phyloP scores from a whole-genome alignment of 2,797 vertebrate genomes.

The Tenualosa thibaudeaui region DNA sequence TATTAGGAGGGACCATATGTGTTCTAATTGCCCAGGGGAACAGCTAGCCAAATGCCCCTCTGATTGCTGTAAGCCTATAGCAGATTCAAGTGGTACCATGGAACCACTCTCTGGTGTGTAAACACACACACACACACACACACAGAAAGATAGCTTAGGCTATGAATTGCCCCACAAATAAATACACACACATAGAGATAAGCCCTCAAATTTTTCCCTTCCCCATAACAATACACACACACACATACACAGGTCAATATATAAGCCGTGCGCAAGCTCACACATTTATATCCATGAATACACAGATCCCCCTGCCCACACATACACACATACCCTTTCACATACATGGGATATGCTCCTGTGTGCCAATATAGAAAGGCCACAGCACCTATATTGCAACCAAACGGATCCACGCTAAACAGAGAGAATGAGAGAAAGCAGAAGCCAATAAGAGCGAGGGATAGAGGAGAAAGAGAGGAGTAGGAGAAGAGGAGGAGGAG shows the following conservation, averaged over 20 bases:
- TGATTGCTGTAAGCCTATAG: constrained; percentile 31
- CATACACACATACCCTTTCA: neutral
- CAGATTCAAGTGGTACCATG: constrained; percentile 20
- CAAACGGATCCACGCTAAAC: neutral
- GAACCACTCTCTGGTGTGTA: neutral
- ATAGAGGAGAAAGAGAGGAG: neutral
- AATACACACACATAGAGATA: neutral
- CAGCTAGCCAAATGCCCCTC: constrained; percentile 27
- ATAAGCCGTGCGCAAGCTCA: neutral
- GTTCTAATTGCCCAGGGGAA: constrained; percentile 35
- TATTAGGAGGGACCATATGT: constrained; percentile 35
- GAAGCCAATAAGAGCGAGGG: neutral
- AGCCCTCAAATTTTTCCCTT: neutral
- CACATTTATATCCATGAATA: neutral
- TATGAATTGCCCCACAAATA: neutral
- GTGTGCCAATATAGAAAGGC: neutral
- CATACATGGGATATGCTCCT: neutral
- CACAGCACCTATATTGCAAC: neutral
- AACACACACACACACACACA: neutral
- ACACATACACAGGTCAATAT: neutral
- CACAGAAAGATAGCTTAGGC: neutral
- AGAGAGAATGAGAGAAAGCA: neutral
- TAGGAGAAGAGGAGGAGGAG: neutral
- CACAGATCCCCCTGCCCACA: neutral
- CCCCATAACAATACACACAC: neutral